Conservation (phyloP, 2,797 vertebrate species). For the Gastrophryne carolinensis region DNA sequence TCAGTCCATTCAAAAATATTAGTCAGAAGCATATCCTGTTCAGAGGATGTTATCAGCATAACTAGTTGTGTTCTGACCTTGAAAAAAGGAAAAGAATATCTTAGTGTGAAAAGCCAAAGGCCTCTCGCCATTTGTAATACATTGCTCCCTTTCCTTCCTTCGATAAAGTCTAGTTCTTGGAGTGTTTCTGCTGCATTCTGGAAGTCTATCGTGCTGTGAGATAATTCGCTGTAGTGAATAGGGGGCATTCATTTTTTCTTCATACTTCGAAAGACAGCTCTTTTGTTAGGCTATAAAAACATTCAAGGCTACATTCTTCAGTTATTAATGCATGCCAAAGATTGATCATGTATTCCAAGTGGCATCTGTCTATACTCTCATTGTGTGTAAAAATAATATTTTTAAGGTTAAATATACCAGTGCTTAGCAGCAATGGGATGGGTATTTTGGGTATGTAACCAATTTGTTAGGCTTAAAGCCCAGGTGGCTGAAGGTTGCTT, state of each 20-base stretch:
- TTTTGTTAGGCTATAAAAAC: constrained; percentile 6
- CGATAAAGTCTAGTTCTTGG: constrained; percentile 10
- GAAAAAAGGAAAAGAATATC: not conserved
- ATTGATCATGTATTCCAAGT: not conserved
- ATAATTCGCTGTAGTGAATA: constrained; percentile 11
- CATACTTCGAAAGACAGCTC: not conserved
- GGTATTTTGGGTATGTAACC: not conserved
- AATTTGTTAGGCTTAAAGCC: no score
- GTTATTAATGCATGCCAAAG: not conserved
- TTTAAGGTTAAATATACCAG: not conserved
- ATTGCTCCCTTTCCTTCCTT: constrained; percentile 11
- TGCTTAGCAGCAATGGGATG: not conserved
- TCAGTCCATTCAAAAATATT: not conserved
- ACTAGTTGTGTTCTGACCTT: not conserved
- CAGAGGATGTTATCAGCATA: not conserved
- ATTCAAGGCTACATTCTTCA: not conserved
- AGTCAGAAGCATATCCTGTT: not conserved
- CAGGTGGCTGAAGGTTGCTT: no score
- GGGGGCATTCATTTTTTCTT: not conserved
- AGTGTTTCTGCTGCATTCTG: not conserved
- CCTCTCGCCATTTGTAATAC: not conserved
- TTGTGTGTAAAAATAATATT: not conserved
- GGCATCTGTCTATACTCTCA: not conserved
- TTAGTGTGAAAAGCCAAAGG: not conserved
- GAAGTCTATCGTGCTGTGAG: not conserved